Evolutionary conservation across 2,113 vertebrate species (phyloP), one percentile per base, ranked within the genome.

Genomic region (Paralichthys olivaceus): DNA sequence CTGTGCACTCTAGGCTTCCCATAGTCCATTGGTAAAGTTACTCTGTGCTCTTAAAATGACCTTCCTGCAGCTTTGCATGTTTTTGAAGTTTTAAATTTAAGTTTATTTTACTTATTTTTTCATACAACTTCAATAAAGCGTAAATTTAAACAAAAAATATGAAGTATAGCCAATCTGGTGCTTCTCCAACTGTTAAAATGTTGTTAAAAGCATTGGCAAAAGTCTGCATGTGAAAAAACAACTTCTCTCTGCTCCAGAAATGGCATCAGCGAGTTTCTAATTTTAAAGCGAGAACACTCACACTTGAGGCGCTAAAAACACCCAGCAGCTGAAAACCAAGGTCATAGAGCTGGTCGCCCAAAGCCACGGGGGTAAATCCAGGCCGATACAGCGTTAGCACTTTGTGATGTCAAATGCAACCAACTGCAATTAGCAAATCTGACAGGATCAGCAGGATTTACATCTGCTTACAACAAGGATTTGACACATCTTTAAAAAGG

Each of bases 1-100:
- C 72, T 54, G 71, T 49, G 56, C 55, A 63, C 64, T 68, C 5
- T n/a, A 47, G 34, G 70, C 49, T 53, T 61, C 63, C 15, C 0
- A 1, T 29, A 22, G 57, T 71, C 40, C 67, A 75, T 65, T 40
- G 43, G 45, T 25, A n/a, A 79, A 64, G 37, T 40, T 51, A 34
- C 45, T 29, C 20, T 1, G n/a, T 62, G 29, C 28, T 47, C 34
- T 71, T 13, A 32, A 32, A 60, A 23, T 72, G 81, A 77, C 75
- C 25, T 69, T 82, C 37, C 25, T 69, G n/a, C 11, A 58, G 56
- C 26, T 65, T 57, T 53, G 25, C 4, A 51, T 51, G 67, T 37
- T 19, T 49, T 28, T 53, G 0, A 51, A 57, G 29, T 49, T 7
- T 68, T 11, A 55, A 45, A 64, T 76, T 63, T 47, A 54, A 19